Evolutionary conservation across 1,140 invertebrate genomes (phyloP), one percentile per base, ranked within the genome.

Genomic region (Drosophila hydei): DNA sequence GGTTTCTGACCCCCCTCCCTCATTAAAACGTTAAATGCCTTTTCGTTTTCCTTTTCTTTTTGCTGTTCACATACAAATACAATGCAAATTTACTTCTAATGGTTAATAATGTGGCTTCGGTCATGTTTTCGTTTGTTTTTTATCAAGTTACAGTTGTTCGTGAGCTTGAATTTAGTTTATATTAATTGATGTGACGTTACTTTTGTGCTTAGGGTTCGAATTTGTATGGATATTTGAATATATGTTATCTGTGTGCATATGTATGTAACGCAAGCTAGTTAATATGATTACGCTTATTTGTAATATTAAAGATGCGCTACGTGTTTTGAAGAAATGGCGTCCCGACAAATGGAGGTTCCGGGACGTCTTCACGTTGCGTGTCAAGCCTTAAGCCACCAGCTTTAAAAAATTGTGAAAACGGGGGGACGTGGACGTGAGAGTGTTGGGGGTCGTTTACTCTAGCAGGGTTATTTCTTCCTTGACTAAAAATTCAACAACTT

Each of bases 401-500:
- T 79, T 77, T 64, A 67, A 64, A 52, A 45, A 7, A 18, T 33
- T 55, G 30, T 68, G 48, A 36, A 23, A 45, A 62, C 19, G 45
- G 47, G 16, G 25, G 21, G 36, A 48, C 50, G 47, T 65, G 56
- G 59, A 8, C 33, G 23, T 23, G 68, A 4, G 1, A 42, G 50
- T 43, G 19, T 0, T 14, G 76, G 89, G 89, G 77, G 77, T 83
- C 81, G 83, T 91, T 92, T 91, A 91, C 90, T 91, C 91, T 84
- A 98, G 93, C 68, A 96, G 92, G 16, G 95, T 96, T 75, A 94
- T 94, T 94, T 99, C 98, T 94, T 99, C 97, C 94, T 98, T 99
- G 87, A 99, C 95, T 93, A 99, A 97, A 95, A 99, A 98, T 95
- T 99, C 98, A 84, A 99, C 95, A 90, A 96, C 94, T 94, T 99